phyloP scores from a whole-genome alignment of 30 jellyfish, hydroid and myxozoan genomes.

The Pelagia noctiluca region DNA sequence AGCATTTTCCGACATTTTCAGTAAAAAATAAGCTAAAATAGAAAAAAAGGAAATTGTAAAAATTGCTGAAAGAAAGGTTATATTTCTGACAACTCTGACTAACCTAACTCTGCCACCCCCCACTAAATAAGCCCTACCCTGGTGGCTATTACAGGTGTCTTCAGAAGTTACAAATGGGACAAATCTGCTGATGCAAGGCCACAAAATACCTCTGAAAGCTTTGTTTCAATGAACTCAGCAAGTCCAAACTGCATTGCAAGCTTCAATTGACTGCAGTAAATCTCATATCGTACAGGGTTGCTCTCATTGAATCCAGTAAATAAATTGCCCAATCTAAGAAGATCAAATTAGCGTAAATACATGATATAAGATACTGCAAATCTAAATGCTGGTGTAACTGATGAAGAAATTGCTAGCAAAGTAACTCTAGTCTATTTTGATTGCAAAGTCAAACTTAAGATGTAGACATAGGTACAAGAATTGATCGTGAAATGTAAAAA shows the following conservation, averaged over 20 bases:
- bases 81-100: too few relatives aligned
- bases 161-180: too few relatives aligned
- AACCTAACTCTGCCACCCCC: too few relatives aligned
- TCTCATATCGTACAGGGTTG: slow-evolving; percentile 77
- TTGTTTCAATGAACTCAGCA: slow-evolving; percentile 77
- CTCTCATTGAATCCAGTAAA: slow-evolving; percentile 78
- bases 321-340: slow-evolving; percentile 71
- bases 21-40: too few relatives aligned
- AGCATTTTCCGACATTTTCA: too few relatives aligned
- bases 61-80: too few relatives aligned
- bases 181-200: too few relatives aligned
- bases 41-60: too few relatives aligned
- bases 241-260: slow-evolving; percentile 84
- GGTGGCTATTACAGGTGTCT: too few relatives aligned
- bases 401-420: neutral
- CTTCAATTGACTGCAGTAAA: slow-evolving; percentile 82
- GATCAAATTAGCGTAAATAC: too few relatives aligned
- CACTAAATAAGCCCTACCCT: too few relatives aligned
- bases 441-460: neutral
- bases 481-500: neutral
- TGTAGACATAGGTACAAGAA: neutral
- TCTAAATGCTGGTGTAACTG: neutral
- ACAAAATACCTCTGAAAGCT: slow-evolving; percentile 73
- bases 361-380: too few relatives aligned
- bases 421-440: neutral